A percentile compares a stretch with the other conserved stretches of the same genome.
These are phyloP conservation scores for Sipha flava DNA, from an alignment of 1,140 invertebrate genomes.

Conservation along the genomic window DNA sequence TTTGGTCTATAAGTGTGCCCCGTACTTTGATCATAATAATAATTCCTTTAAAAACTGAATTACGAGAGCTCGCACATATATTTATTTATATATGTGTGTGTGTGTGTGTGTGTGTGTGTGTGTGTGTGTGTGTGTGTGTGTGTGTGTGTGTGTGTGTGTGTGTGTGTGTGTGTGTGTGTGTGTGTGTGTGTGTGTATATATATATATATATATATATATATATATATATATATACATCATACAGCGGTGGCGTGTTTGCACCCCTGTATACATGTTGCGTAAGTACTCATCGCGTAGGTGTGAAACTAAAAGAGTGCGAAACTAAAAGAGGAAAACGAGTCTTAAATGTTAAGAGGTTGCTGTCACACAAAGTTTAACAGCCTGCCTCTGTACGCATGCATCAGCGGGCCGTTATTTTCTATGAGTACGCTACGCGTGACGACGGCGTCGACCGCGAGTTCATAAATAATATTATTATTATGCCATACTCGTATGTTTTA, in stretches of 20 bases:
- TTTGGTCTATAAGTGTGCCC: not conserved
- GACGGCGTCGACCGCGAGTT: not conserved
- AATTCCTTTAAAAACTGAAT: not conserved
- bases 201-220: too few species aligned
- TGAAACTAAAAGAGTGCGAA: not conserved
- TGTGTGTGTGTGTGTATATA: too few species aligned
- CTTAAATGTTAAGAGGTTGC: conserved; percentile 12
- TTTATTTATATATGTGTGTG: too few species aligned
- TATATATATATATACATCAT: too few species aligned
- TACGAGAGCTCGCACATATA: too few species aligned
- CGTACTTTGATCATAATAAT: not conserved
- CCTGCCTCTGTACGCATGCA: not conserved
- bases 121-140: too few species aligned
- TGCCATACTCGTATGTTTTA: not conserved
- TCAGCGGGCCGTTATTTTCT: not conserved
- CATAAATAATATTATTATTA: not conserved
- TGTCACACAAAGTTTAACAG: conserved; percentile 8
- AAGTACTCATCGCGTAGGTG: too few species aligned
- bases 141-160: too few species aligned
- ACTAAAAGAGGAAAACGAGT: not conserved
- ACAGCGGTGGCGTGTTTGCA: too few species aligned
- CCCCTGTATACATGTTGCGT: too few species aligned
- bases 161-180: too few species aligned
- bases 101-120: too few species aligned
- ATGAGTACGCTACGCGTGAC: not conserved